These are phyloP conservation scores for Diloba caeruleocephala DNA, from an alignment of 2,888 invertebrate species.

Conservation along the genomic window DNA sequence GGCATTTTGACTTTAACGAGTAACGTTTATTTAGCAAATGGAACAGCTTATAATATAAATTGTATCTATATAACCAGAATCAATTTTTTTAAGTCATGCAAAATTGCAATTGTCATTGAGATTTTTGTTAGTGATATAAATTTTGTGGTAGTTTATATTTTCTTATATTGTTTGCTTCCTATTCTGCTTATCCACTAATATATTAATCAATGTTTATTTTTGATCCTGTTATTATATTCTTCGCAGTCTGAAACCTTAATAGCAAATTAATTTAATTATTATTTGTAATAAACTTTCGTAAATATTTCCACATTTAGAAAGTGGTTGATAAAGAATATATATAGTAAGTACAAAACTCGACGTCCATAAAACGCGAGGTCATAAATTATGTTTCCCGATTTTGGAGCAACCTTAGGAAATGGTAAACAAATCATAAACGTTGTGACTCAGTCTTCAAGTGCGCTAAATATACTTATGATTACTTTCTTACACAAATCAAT, in stretches of 20 bases:
- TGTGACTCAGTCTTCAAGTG: conserved; percentile 45
- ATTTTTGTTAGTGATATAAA: conserved; percentile 2
- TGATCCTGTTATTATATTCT: conserved; percentile 6
- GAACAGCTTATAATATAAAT: conserved; percentile 21
- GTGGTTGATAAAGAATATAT: too few species aligned
- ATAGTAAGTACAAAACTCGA: conserved; percentile 27
- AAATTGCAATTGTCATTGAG: conserved; percentile 15
- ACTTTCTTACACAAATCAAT: conserved; percentile 22
- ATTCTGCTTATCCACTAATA: conserved; percentile 3
- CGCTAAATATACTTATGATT: conserved; percentile 23
- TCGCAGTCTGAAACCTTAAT: conserved; percentile 9
- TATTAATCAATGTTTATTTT: conserved; percentile 8
- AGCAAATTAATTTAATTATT: conserved; percentile 12
- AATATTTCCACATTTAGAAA: conserved; percentile 18
- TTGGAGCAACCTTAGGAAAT: conserved; percentile 44
- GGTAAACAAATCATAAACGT: conserved; percentile 55
- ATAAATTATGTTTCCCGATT: conserved; percentile 54
- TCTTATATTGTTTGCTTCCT: conserved; percentile 4
- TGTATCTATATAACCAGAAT: conserved; percentile 24
- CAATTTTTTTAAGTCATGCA: conserved; percentile 21
- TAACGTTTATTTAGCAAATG: conserved; percentile 56
- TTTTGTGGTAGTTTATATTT: neutral
- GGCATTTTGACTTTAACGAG: conserved; percentile 69
- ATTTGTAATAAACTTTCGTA: conserved; percentile 5
- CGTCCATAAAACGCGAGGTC: conserved; percentile 44